Conservation (phyloP, 2,888 invertebrate species). For the Xylophagus ater region DNA sequence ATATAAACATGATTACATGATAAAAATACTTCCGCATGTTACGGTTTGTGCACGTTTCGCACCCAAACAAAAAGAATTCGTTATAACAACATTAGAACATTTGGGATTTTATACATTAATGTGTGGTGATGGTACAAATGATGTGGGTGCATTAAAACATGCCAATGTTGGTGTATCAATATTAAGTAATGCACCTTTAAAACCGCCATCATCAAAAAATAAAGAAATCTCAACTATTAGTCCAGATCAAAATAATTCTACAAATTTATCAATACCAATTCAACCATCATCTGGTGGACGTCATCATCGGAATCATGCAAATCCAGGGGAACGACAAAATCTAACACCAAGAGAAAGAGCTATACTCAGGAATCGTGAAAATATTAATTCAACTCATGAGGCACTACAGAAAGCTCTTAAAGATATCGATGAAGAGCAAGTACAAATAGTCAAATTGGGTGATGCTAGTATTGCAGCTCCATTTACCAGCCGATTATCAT, state of each 20-base stretch:
- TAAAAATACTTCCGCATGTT: conserved; percentile 68
- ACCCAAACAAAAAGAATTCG: conserved; percentile 96
- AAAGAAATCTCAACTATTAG: conserved; percentile 19
- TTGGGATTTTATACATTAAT: conserved; percentile 82
- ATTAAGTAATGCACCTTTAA: conserved; percentile 67
- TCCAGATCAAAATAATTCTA: conserved; percentile 1
- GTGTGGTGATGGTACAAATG: conserved; percentile 99
- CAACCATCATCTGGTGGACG: no score
- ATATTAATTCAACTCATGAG: conserved; percentile 29
- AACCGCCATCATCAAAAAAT: conserved; percentile 30
- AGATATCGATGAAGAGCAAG: conserved; percentile 79
- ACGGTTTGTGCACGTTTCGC: conserved; percentile 94
- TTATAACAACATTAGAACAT: conserved; percentile 78
- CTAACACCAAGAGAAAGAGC: conserved; percentile 32
- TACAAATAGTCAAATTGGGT: conserved; percentile 86
- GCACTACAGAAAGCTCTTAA: conserved; percentile 49
- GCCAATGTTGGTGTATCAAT: conserved; percentile 94
- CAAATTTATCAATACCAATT: no score
- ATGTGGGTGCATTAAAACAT: conserved; percentile 97
- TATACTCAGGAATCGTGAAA: conserved; percentile 30
- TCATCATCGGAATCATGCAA: conserved; percentile 17
- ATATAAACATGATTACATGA: conserved; percentile 50
- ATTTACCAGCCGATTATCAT: conserved; percentile 94
- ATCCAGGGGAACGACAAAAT: conserved; percentile 23
- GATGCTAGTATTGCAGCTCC: conserved; percentile 99